Base-by-base conservation (phyloP, 2,888 invertebrate species). In the Eucera pruinosa region DNA sequence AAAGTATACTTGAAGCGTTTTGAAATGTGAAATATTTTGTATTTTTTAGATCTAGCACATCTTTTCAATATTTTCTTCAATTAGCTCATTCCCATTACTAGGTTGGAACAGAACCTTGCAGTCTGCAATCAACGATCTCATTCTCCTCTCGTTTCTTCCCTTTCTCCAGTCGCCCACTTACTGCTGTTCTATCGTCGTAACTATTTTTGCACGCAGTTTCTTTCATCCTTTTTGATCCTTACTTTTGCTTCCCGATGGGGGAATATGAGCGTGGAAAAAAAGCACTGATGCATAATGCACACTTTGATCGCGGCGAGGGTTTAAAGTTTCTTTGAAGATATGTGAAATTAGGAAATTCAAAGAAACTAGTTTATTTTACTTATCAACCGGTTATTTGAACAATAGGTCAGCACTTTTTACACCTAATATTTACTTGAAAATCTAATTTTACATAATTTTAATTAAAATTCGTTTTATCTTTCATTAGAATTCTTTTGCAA, bases 191-290 rank as follows among this genome's bases (percentile, higher is more conserved):
- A 65, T 69, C 73, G 50, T 58, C 47, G 48, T 48, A 78, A 72
- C 78, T 79, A 78, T 79, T 78, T 79, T 66, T 78, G 79, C 79
- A 62, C 79, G 58, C 61, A 68, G 65, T 48, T 48, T 61, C 65
- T 61, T 64, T 69, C 73, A 50, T 60, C 69, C 60, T 54, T 73
- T 79, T 79, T 62, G 55, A 73, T 78, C 69, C 73, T 78, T 45
- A 78, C 73, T 69, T 73, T 78, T 69, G 62, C 55, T 61, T 68
- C 55, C 25, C 50, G 68, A 61, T 47, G 58, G 48, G 43, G 48
- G 39, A 36, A 78, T 36, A 41, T 11, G 62, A 66, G 58, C 41
- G 43, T 41, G 58, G 48, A 27, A 36, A 58, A 62, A 60, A 71
- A 48, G 54, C 67, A 25, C 30, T 20, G 78, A 72, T 57, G 78